These are phyloP conservation scores for Heterodera filipjevi DNA, from an alignment of 2,888 invertebrate genomes.

Conservation along the genomic window DNA sequence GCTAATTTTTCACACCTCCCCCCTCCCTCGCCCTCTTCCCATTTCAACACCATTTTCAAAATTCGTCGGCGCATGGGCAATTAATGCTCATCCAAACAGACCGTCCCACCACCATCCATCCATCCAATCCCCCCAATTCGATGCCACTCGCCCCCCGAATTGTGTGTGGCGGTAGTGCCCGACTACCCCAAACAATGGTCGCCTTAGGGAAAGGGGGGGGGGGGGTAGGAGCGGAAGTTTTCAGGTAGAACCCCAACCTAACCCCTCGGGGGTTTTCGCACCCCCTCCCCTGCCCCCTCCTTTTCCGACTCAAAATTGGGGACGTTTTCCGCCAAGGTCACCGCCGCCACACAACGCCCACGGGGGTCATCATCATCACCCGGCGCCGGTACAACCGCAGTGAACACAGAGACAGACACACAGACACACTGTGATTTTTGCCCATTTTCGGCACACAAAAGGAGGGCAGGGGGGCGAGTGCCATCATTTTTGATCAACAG, in stretches of 20 bases:
- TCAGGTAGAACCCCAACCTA: not conserved
- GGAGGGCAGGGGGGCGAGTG: no score
- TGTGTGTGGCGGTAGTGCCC: not conserved
- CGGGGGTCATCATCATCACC: constrained; percentile 1
- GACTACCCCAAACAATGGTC: not conserved
- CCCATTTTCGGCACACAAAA: constrained; percentile 1
- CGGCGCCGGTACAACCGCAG: not conserved
- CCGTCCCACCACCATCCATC: not conserved
- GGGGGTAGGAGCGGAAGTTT: not conserved
- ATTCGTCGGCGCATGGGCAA: not conserved
- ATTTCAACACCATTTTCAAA: not conserved
- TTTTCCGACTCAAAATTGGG: not conserved
- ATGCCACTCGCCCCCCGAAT: not conserved
- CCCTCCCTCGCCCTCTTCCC: not conserved
- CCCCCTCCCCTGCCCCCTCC: no score
- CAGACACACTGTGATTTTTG: not conserved
- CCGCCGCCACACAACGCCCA: not conserved
- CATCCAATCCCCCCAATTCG: not conserved
- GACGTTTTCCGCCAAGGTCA: constrained; percentile 7
- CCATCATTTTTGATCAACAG: not conserved
- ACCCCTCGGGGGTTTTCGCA: not conserved
- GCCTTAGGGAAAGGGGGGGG: no score
- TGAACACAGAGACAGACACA: not conserved
- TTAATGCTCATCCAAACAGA: not conserved
- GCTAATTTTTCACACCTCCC: not conserved